phyloP scores from a whole-genome alignment of 2,797 vertebrate species.

The Sardinella longiceps region DNA sequence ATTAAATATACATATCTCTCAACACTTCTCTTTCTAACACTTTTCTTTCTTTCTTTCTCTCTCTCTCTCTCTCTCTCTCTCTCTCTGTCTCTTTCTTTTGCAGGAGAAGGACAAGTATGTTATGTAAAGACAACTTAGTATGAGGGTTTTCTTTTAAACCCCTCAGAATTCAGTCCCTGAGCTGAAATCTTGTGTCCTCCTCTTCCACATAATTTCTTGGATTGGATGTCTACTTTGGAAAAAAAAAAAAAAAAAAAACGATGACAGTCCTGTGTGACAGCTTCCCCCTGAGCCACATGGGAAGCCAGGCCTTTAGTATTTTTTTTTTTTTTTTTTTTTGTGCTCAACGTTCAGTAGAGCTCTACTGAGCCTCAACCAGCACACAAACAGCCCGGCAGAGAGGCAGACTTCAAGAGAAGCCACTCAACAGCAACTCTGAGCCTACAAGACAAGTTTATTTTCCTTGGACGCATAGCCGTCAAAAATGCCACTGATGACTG shows the following conservation, averaged over 20 bases:
- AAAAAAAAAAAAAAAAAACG: not conserved
- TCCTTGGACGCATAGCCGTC: constrained; percentile 66
- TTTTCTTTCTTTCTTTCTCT: constrained; percentile 60
- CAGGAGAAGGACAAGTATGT: not conserved
- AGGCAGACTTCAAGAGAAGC: constrained; percentile 65
- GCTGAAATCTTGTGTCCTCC: constrained; percentile 43
- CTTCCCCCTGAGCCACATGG: constrained; percentile 63
- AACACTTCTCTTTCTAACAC: constrained; percentile 41
- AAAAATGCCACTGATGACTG: constrained; percentile 59
- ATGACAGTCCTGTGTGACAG: constrained; percentile 19
- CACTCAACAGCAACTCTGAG: constrained; percentile 64
- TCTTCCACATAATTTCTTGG: constrained; percentile 21
- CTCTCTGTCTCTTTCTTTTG: constrained; percentile 53
- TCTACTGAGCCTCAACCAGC: constrained; percentile 38
- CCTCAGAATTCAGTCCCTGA: constrained; percentile 47
- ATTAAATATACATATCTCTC: not conserved
- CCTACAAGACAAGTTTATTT: constrained; percentile 66
- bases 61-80: constrained; percentile 50
- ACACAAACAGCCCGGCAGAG: constrained; percentile 52
- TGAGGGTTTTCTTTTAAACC: not conserved
- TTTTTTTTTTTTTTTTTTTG: too few relatives aligned
- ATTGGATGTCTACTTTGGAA: not conserved
- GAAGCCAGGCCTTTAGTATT: too few relatives aligned
- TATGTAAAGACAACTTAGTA: not conserved
- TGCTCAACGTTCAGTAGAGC: constrained; percentile 67